Conservation (phyloP, 2,113 vertebrate genomes). For the Brienomyrus brachyistius region DNA sequence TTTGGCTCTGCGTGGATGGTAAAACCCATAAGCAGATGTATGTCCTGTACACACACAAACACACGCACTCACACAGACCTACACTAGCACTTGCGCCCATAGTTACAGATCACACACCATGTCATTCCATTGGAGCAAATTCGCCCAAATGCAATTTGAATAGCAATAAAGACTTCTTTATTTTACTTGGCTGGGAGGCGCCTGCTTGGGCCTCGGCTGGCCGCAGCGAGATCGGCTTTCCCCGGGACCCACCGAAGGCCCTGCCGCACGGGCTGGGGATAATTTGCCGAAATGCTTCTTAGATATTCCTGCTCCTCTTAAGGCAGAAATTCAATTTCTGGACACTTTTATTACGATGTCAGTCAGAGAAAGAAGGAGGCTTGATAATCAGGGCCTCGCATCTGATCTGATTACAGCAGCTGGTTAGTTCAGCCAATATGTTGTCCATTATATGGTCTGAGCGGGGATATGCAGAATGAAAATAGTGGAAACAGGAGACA, state of each 20-base stretch:
- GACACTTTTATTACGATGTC: constrained; percentile 98
- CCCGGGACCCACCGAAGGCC: constrained; percentile 82
- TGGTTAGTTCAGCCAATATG: constrained; percentile 57
- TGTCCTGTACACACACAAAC: constrained; percentile 28
- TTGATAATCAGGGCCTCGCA: constrained; percentile 91
- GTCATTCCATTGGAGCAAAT: constrained; percentile 75
- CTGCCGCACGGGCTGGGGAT: constrained; percentile 87
- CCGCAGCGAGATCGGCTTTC: constrained; percentile 83
- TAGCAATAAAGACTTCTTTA: constrained; percentile 86
- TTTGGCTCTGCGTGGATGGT: background rate
- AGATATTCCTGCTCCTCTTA: constrained; percentile 92
- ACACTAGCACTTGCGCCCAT: constrained; percentile 22
- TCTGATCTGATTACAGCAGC: constrained; percentile 64
- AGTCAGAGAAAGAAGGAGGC: constrained; percentile 87
- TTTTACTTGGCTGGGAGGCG: constrained; percentile 83
- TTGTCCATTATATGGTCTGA: constrained; percentile 59
- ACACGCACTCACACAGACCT: constrained; percentile 20
- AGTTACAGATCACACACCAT: constrained; percentile 21
- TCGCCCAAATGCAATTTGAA: constrained; percentile 95
- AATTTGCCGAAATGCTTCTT: constrained; percentile 90
- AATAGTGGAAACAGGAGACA: constrained; percentile 58
- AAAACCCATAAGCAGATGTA: background rate
- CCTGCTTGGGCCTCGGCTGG: constrained; percentile 61
- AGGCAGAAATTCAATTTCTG: constrained; percentile 98
- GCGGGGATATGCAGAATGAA: constrained; percentile 50